These are phyloP conservation scores for Acyrthosiphon pisum DNA, from an alignment of 1,140 invertebrate genomes.

Conservation along the genomic window DNA sequence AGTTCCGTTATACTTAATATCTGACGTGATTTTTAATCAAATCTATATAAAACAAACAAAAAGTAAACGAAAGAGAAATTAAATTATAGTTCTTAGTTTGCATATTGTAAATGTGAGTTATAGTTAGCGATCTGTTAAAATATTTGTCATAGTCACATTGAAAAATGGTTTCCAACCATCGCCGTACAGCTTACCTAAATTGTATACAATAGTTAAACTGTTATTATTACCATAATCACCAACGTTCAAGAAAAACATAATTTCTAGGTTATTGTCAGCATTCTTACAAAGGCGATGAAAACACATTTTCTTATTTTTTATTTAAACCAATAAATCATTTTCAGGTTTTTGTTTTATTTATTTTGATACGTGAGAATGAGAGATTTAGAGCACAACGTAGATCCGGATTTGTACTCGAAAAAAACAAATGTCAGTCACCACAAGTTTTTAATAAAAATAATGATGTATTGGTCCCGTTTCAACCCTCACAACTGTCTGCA, in stretches of 20 bases:
- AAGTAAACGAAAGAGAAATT: background rate
- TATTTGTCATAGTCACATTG: conserved; percentile 16
- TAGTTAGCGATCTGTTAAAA: background rate
- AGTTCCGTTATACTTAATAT: too few species aligned
- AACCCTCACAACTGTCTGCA: background rate
- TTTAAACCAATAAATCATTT: conserved; percentile 8
- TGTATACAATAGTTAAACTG: background rate
- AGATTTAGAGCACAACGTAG: background rate
- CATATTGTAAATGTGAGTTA: background rate
- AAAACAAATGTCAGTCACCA: conserved; percentile 17
- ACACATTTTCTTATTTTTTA: background rate
- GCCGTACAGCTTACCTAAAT: background rate
- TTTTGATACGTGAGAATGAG: background rate
- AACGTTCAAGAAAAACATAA: background rate
- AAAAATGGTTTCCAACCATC: background rate
- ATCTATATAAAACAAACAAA: background rate
- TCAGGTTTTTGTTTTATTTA: background rate
- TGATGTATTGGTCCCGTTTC: conserved; percentile 7
- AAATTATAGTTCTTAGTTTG: background rate
- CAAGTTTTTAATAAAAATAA: conserved; percentile 25
- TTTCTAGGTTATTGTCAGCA: background rate
- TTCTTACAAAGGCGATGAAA: background rate
- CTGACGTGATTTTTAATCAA: background rate
- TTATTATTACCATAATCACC: background rate
- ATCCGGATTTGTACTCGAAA: background rate